Evolutionary conservation across 30 jellyfish, hydroid and myxozoan species (phyloP), one percentile per base, ranked within the genome.

Genomic region (Aurelia coerulea): DNA sequence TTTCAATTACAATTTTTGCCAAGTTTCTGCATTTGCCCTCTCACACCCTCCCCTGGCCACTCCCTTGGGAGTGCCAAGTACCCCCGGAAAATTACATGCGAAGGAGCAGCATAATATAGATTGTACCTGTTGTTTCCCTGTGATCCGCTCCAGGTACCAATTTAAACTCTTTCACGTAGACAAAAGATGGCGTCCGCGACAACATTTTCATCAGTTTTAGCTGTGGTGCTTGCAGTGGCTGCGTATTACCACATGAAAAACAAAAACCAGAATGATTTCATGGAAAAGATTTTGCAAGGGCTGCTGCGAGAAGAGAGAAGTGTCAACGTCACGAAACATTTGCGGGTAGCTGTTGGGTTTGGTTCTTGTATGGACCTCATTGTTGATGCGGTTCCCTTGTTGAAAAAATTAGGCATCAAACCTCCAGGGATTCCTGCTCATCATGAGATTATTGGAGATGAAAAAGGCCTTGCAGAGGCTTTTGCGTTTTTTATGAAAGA

Each of bases 311-410:
- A 68, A 49, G 98, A 93, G 64, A 49, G 84, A 39, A 76, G 85
- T 77, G 98, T 83, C 46, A 83, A 93, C 50, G 83, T 93, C 59
- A 42, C 98, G 16, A 76, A 62, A 56, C 88, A 83, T 8, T 52
- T 81, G 14, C 84, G 90, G 6, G 93, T 88, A 32, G 98, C 98
- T 54, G 92, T 93, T 32, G 98, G 98, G 10, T 93, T 93, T 79
- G 98, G 98, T 0, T 87, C 98, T 2, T 93, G 98, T 60, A 73
- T 87, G 88, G 98, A 93, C 42, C 79, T 93, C 3, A 69, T 93
- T 14, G 97, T 88, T 31, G 97, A 93, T 82, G 98, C 95, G 10
- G 52, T 93, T 35, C 90, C 97, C 15, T 49, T 93, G 68, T 35
- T 93, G 42, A 65, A 88, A 19, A 81, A 90, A 49, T 65, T 82